Evolutionary conservation across 2,888 invertebrate genomes (phyloP).

Genomic region (Drosophila kuntzei): DNA sequence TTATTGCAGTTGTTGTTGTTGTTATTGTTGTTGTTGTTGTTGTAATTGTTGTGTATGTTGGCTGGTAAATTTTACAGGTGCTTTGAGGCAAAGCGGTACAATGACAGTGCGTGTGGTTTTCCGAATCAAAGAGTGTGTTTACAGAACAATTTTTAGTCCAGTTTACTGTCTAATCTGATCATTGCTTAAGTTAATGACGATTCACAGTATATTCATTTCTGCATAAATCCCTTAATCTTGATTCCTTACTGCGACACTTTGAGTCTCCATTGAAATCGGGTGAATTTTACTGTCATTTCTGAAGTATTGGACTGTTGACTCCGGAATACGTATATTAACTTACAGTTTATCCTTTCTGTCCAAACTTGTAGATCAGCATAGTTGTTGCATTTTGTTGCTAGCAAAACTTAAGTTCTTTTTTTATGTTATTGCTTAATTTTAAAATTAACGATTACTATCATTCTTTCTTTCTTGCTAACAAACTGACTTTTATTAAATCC

Average conservation of each 20-base stretch:
- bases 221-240: background rate
- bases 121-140: conserved; percentile 10
- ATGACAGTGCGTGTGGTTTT: conserved; percentile 12
- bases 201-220: conserved; percentile 2
- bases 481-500: no score
- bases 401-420: no score
- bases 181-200: conserved; percentile 8
- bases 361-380: no score
- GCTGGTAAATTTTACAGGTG: conserved; percentile 65
- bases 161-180: background rate
- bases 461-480: no score
- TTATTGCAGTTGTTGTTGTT: conserved; percentile 15
- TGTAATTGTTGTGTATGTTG: conserved; percentile 39
- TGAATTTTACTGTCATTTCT: background rate
- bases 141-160: conserved; percentile 23
- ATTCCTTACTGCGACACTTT: background rate
- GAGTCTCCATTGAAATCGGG: background rate
- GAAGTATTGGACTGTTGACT: background rate
- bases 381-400: no score
- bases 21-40: conserved; percentile 20
- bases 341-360: background rate
- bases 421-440: no score
- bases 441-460: no score
- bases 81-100: conserved; percentile 40
- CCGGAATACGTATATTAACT: background rate